phyloP scores from a whole-genome alignment of 2,113 vertebrate genomes.

The Myotis lucifugus region DNA sequence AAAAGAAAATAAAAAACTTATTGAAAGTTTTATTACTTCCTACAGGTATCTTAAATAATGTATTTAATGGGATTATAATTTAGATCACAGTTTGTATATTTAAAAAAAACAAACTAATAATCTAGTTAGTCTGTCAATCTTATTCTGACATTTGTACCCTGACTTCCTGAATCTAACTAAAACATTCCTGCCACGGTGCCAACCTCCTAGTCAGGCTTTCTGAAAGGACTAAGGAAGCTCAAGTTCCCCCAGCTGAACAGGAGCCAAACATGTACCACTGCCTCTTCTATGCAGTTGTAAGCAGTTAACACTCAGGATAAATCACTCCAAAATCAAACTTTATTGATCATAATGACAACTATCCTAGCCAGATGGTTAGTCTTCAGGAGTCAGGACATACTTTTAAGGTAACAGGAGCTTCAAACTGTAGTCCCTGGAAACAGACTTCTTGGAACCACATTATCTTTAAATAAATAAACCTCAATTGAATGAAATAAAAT shows the following conservation, averaged over 20 bases:
- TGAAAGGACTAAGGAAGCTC: constrained; percentile 30
- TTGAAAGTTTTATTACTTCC: neutral
- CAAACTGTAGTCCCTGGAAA: constrained; percentile 56
- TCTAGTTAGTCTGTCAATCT: constrained; percentile 11
- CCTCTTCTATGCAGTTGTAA: neutral
- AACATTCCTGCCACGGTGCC: constrained; percentile 9
- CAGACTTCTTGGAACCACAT: constrained; percentile 69
- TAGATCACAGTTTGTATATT: neutral
- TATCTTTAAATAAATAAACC: constrained; percentile 74
- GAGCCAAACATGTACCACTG: constrained; percentile 1
- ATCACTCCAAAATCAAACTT: constrained; percentile 48
- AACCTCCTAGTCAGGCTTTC: constrained; percentile 24
- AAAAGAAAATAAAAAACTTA: constrained; percentile 56
- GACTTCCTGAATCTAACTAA: constrained; percentile 45
- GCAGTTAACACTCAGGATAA: constrained; percentile 15
- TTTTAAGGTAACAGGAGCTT: constrained; percentile 47
- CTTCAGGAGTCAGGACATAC: constrained; percentile 31
- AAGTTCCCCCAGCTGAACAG: neutral
- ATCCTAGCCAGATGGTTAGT: neutral
- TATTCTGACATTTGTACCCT: neutral
- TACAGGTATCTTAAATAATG: neutral
- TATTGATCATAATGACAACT: constrained; percentile 26
- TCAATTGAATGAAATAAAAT: constrained; percentile 66
- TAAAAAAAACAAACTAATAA: neutral
- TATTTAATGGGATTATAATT: neutral